A percentile compares a stretch with the other conserved stretches of the same genome.
phyloP scores from a whole-genome alignment of 2,797 vertebrate genomes.

The Halcyon leucocephala region DNA sequence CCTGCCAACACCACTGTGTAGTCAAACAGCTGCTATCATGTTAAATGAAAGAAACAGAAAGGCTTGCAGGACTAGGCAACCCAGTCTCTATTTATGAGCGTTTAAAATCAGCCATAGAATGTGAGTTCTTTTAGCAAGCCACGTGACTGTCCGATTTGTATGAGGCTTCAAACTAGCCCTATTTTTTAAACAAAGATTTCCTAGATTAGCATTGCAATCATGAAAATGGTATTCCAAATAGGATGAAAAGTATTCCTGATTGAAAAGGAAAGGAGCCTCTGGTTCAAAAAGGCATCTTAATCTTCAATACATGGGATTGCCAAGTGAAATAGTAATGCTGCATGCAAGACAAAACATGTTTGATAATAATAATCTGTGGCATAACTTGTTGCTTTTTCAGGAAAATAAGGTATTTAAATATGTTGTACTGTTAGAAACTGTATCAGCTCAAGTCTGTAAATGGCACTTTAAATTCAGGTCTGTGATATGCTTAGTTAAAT shows the following conservation, averaged over 20 bases:
- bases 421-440: not conserved
- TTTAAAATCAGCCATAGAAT: not conserved
- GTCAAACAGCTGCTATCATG: not conserved
- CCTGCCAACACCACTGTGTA: fast-evolving
- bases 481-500: not conserved
- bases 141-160: not conserved
- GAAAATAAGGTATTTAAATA: not conserved
- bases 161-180: not conserved
- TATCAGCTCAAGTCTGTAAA: not conserved
- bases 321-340: not conserved
- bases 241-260: not conserved
- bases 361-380: not conserved
- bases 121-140: not conserved
- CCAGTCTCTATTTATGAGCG: not conserved
- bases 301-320: not conserved
- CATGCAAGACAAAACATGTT: not conserved
- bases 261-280: not conserved
- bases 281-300: not conserved
- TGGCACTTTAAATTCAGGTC: not conserved
- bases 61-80: not conserved
- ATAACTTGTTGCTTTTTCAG: not conserved
- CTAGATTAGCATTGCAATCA: not conserved
- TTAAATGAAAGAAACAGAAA: not conserved
- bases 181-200: not conserved
- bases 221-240: not conserved